Conservation (phyloP, 2,888 invertebrate genomes). For the Phytoseiulus persimilis region DNA sequence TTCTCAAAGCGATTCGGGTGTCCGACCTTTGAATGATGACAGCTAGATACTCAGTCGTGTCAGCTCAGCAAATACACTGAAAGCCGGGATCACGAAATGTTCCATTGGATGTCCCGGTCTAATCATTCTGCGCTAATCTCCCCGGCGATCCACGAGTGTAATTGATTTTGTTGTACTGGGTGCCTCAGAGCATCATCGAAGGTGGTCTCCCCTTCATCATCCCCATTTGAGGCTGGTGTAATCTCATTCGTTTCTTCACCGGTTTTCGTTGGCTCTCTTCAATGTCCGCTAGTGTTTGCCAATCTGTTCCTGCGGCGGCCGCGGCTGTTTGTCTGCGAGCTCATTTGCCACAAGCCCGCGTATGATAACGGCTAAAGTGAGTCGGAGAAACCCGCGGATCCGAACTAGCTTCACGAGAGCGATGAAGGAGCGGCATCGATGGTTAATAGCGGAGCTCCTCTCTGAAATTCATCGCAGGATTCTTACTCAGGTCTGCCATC, state of each 20-base stretch:
- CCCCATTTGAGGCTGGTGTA: neutral
- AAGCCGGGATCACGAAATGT: neutral
- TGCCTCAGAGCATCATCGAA: neutral
- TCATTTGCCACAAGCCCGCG: neutral
- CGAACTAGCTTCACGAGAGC: neutral
- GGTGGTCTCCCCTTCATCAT: neutral
- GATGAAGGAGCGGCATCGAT: neutral
- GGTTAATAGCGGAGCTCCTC: neutral
- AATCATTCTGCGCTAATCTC: neutral
- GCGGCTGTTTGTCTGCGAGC: neutral
- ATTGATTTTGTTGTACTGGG: slow-evolving; percentile 5
- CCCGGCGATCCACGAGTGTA: neutral
- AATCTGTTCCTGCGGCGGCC: neutral
- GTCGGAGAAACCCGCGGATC: neutral
- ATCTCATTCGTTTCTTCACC: neutral
- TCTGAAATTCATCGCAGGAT: too few species aligned
- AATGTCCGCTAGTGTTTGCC: neutral
- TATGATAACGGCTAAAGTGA: neutral
- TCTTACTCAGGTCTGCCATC: too few species aligned
- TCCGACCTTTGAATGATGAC: neutral
- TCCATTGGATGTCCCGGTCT: neutral
- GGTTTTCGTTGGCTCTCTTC: neutral
- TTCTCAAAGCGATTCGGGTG: neutral
- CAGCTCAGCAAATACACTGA: neutral
- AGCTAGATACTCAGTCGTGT: neutral